Conservation (phyloP, 2,797 vertebrate genomes). For the Dromococcyx pavoninus region DNA sequence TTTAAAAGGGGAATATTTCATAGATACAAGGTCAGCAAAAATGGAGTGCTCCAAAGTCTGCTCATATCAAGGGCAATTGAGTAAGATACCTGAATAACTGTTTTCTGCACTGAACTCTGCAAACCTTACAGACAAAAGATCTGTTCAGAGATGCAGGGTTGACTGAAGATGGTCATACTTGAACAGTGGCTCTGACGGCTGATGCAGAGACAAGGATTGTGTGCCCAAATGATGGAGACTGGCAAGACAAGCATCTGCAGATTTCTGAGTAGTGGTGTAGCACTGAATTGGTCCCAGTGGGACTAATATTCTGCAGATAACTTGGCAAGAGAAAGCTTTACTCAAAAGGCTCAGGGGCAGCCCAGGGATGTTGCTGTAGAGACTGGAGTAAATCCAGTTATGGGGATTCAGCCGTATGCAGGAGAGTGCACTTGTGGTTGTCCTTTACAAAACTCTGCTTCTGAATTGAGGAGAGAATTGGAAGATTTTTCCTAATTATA, state of each 20-base stretch:
- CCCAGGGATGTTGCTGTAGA: background rate
- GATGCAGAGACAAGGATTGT: background rate
- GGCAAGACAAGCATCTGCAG: background rate
- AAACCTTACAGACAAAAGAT: background rate
- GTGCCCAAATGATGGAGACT: background rate
- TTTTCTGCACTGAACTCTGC: background rate
- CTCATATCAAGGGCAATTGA: background rate
- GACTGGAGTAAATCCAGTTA: background rate
- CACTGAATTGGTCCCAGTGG: slow-evolving; percentile 50
- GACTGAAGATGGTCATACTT: background rate
- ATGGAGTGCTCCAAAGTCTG: background rate
- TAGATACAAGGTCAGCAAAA: background rate
- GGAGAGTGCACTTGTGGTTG: background rate
- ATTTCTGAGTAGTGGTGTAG: background rate
- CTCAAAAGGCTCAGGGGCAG: slow-evolving; percentile 25
- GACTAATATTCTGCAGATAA: slow-evolving; percentile 27
- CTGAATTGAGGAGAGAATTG: background rate
- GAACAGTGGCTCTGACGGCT: background rate
- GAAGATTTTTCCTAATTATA: background rate
- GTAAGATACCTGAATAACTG: background rate
- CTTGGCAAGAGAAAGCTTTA: background rate
- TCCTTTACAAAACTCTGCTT: background rate
- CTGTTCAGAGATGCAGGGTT: background rate
- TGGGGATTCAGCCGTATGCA: background rate
- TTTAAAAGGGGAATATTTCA: background rate